Evolutionary conservation across 2,797 vertebrate species (phyloP), one percentile per base, ranked within the genome.

Genomic region (Podargus strigoides): DNA sequence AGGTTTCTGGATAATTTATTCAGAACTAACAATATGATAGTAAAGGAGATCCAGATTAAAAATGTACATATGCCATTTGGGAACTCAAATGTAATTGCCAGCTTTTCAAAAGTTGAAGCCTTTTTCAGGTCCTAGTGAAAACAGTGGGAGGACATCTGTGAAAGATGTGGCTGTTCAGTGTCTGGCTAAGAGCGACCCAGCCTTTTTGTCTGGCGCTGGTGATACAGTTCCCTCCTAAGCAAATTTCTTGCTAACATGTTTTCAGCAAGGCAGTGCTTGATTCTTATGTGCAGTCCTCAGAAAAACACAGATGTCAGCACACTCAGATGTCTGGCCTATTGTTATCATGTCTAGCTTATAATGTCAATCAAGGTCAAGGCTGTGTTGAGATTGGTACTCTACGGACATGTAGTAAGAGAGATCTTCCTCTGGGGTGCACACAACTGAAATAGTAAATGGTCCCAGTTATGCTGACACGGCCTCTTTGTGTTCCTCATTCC

Each of bases 1-100:
- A 46, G 63, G n/a, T 83, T 91, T 78, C 68, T 62, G 76, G n/a
- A 27, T 81, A 24, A 56, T 94, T 93, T 88, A 85, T 69, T 93
- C 21, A 21, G 52, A 93, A 64, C 34, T 66, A 93, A 75, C 73
- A 81, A 10, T 47, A 18, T 4, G 12, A n/a, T 75, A 70, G 58
- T 59, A 85, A 93, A 80, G 56, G 52, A 79, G 49, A 46, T 82
- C 19, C 46, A 64, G 41, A 84, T 85, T 86, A 66, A 76, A 88
- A 90, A 49, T 1, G 1, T 24, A 46, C 15, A 39, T 56, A 41
- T 5, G 47, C 28, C 44, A 20, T 86, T 90, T 84, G 59, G 73
- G 50, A 92, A 55, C 68, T 84, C 62, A 83, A 34, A 72, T 77
- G 14, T 39, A 53, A 53, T 92, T 80, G 50, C 20, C 28, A 52